Evolutionary conservation across 92 coral and sea anemone genomes (phyloP).

Genomic region (Zoanthus gigantus): DNA sequence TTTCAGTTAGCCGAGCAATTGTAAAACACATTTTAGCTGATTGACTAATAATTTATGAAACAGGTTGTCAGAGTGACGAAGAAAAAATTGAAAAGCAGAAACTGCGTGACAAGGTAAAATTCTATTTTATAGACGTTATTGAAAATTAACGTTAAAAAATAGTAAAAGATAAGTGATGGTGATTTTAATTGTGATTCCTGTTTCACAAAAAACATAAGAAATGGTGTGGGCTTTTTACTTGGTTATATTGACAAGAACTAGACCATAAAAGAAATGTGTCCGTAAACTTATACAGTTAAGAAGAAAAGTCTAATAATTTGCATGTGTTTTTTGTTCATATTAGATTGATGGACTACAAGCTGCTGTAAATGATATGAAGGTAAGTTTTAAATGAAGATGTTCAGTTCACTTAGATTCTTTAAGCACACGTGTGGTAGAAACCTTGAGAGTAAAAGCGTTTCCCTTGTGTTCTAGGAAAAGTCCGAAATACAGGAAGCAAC

Average conservation of each 20-base stretch:
- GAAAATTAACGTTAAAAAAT: no score
- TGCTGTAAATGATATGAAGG: slow-evolving; percentile 68
- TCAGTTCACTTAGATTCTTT: neutral
- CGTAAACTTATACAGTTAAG: no score
- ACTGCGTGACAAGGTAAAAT: slow-evolving; percentile 79
- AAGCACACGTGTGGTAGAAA: neutral
- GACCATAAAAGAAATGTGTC: no score
- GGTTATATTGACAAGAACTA: no score
- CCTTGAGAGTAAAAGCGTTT: neutral
- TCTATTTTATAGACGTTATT: neutral
- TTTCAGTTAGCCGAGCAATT: neutral
- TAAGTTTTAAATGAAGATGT: slow-evolving; percentile 5
- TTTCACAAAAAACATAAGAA: no score
- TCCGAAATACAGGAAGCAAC: slow-evolving; percentile 63
- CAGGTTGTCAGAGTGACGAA: slow-evolving; percentile 91
- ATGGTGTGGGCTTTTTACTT: no score
- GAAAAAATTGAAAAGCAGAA: slow-evolving; percentile 84
- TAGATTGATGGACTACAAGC: slow-evolving; percentile 87
- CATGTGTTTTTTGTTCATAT: neutral
- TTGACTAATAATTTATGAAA: neutral
- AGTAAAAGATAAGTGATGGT: neutral
- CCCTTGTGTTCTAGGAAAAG: slow-evolving; percentile 60
- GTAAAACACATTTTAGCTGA: neutral
- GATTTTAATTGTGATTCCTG: neutral
- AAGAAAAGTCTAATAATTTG: no score